A percentile compares a stretch with the other conserved stretches of the same genome.
Evolutionary conservation across 1,140 invertebrate species (phyloP).

Genomic region (Centruroides sculpturatus): DNA sequence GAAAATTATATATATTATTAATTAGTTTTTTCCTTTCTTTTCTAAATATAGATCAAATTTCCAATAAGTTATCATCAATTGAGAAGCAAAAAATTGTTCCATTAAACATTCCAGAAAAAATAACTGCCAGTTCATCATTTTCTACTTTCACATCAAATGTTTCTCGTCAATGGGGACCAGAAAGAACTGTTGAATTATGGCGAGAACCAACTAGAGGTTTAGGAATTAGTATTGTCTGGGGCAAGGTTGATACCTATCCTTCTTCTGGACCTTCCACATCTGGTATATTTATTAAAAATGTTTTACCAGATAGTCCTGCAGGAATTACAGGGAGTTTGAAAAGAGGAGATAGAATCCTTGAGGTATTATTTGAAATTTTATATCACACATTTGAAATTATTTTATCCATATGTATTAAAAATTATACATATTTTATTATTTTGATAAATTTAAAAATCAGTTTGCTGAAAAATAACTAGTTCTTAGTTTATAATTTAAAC

Average conservation of each 20-base stretch:
- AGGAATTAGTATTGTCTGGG: slow-evolving; percentile 94
- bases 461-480: no score
- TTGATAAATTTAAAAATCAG: no score
- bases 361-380: slow-evolving; percentile 21
- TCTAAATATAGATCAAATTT: no score
- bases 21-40: no score
- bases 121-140: background rate
- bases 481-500: no score
- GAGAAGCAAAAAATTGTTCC: background rate
- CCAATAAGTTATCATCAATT: no score
- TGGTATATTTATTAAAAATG: slow-evolving; percentile 97
- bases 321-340: slow-evolving; percentile 73
- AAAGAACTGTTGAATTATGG: slow-evolving; percentile 52
- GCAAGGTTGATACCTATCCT: slow-evolving; percentile 51
- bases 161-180: slow-evolving; percentile 61
- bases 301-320: slow-evolving; percentile 86
- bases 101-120: background rate
- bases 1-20: no score
- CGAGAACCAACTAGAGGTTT: slow-evolving; percentile 57
- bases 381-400: no score
- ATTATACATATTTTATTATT: no score
- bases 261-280: slow-evolving; percentile 39
- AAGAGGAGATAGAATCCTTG: slow-evolving; percentile 39
- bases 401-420: no score
- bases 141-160: background rate